Evolutionary conservation across 37 sponge, comb jelly and placozoan genomes (phyloP), one percentile per base, ranked within the genome.

Genomic region (Haliclona indistincta): DNA sequence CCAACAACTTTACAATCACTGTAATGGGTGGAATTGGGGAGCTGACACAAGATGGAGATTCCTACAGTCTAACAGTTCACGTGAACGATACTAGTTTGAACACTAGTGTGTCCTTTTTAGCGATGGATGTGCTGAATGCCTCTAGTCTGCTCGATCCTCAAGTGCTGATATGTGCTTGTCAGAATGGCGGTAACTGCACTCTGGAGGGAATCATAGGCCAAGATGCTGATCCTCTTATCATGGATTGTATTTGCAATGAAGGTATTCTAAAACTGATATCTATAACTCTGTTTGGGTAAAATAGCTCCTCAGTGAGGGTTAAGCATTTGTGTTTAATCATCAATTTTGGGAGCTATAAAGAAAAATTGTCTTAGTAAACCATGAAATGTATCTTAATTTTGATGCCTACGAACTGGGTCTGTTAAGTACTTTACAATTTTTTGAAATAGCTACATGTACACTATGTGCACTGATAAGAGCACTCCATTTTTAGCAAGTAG

Each of bases 111-210:
- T 20, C 51, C 43, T 77, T 88, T 58, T 32, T 43, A 19, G 88
- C 88, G 19, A 53, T 23, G 0, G 88, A 88, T 42, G 33, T 45
- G 20, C 26, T 64, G 54, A 34, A 52, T 63, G 82, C 76, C 17
- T 35, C 45, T 22, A 64, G 64, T 6, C 1, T 34, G 3, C 44
- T 79, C 13, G 53, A 37, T 44, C 76, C 76, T 17, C 49, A 38
- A 32, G 54, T 86, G 5, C 54, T 76, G 43, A 41, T 86, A 20
- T 86, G 87, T 68, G 69, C 67, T 26, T 86, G 87, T 68, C 26
- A 63, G 54, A 86, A 81, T 67, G 65, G 65, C 30, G n/a, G n/a
- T n/a, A 70, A 70, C 58, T 86, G 87, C 45, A 85, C 86, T 15
- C 25, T 72, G 40, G 45, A 72, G 15, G 86, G 86, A 43, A 20